A percentile compares a stretch with the other conserved stretches of the same genome.
These are phyloP conservation scores for Papio anubis DNA, from an alignment of 2,113 vertebrate genomes.

Conservation along the genomic window DNA sequence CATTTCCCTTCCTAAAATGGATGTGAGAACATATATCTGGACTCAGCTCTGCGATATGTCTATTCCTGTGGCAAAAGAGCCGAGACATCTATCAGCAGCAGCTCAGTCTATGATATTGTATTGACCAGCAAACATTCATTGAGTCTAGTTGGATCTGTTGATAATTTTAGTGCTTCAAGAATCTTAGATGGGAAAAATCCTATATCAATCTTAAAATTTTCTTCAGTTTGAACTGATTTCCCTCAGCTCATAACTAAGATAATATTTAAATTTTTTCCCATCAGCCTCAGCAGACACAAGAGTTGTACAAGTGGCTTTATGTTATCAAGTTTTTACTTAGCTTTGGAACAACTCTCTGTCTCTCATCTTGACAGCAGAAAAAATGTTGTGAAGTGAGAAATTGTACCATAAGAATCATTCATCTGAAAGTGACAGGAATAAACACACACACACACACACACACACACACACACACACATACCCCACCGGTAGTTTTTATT, in stretches of 20 bases:
- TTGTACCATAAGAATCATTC: neutral
- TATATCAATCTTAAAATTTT: neutral
- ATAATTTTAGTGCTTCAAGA: neutral
- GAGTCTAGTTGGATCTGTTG: neutral
- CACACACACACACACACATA: neutral
- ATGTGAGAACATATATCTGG: neutral
- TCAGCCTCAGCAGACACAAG: neutral
- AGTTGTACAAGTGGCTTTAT: no score
- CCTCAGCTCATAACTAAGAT: neutral
- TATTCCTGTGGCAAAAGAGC: neutral
- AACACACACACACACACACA: neutral
- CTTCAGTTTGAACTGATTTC: neutral
- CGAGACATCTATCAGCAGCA: no score
- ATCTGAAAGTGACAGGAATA: neutral
- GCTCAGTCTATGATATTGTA: fast-evolving
- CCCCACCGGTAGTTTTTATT: no score
- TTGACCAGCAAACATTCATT: neutral
- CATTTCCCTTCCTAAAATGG: neutral
- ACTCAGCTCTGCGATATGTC: neutral
- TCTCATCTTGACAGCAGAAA: neutral
- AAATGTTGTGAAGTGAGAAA: neutral
- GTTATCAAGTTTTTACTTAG: neutral
- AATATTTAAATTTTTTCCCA: neutral
- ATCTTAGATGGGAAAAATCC: neutral
- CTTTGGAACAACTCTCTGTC: neutral